A percentile compares a stretch with the other conserved stretches of the same genome.
phyloP scores from a whole-genome alignment of 2,797 vertebrate species.

The Pipistrellus kuhlii region DNA sequence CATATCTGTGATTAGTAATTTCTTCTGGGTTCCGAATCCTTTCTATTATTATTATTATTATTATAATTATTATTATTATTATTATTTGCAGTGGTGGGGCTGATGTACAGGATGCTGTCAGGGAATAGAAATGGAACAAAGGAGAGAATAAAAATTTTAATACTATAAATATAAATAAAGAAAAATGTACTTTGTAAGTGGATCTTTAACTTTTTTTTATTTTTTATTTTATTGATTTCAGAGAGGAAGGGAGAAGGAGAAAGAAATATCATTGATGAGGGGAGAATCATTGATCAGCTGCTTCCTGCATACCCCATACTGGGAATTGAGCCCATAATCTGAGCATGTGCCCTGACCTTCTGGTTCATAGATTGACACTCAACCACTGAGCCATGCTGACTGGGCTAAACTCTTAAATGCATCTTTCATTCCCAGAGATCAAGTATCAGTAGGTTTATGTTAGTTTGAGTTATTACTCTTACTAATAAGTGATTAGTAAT shows the following conservation, averaged over 20 bases:
- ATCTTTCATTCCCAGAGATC: not conserved
- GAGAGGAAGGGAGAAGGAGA: too few species aligned
- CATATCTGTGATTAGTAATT: not conserved
- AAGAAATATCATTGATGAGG: too few species aligned
- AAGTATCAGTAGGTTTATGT: not conserved
- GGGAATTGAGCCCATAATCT: too few species aligned
- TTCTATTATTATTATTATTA: not conserved
- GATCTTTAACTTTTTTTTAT: not conserved
- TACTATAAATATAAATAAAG: conserved; percentile 67
- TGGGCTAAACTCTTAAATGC: not conserved
- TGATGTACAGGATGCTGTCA: conserved; percentile 58
- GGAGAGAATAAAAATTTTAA: not conserved
- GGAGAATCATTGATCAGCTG: too few species aligned
- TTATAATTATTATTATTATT: not conserved
- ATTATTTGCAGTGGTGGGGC: not conserved
- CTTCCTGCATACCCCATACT: too few species aligned
- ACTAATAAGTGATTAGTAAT: too few species aligned
- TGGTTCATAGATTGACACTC: too few species aligned
- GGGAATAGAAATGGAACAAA: not conserved
- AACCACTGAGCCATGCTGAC: too few species aligned
- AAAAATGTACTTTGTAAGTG: conserved; percentile 65
- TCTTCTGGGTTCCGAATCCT: not conserved
- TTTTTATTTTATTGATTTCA: too few species aligned
- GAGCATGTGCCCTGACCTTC: too few species aligned
- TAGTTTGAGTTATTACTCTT: not conserved